phyloP scores from a whole-genome alignment of 1,140 invertebrate species.

The Eupristina koningsbergeri region DNA sequence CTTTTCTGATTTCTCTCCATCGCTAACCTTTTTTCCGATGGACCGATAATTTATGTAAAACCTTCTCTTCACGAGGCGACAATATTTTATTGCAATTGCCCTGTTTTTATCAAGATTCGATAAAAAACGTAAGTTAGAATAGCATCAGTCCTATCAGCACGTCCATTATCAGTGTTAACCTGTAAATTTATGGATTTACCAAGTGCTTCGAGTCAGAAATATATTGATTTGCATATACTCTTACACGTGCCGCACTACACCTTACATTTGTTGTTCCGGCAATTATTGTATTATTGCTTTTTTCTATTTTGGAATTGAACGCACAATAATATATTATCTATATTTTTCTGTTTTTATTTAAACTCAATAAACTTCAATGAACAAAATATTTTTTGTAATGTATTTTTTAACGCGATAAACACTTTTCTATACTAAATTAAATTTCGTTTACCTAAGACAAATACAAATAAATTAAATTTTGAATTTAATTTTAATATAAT shows the following conservation, averaged over 20 bases:
- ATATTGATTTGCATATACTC: conserved; percentile 25
- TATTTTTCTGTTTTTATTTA: no score
- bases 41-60: conserved; percentile 50
- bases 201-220: conserved; percentile 25
- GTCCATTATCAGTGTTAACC: conserved; percentile 47
- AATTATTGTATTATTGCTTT: background rate
- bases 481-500: no score
- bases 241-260: background rate
- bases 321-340: background rate
- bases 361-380: no score
- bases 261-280: background rate
- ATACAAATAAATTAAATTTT: no score
- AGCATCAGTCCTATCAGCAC: conserved; percentile 45
- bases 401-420: no score
- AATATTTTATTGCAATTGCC: conserved; percentile 48
- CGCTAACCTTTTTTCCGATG: conserved; percentile 21
- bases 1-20: background rate
- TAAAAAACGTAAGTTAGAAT: conserved; percentile 49
- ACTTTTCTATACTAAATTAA: no score
- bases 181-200: conserved; percentile 37
- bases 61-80: conserved; percentile 45
- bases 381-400: no score
- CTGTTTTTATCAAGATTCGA: conserved; percentile 47
- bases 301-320: background rate
- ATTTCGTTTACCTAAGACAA: no score